These are phyloP conservation scores for Nestor notabilis DNA, from an alignment of 2,113 vertebrate genomes.

Conservation along the genomic window DNA sequence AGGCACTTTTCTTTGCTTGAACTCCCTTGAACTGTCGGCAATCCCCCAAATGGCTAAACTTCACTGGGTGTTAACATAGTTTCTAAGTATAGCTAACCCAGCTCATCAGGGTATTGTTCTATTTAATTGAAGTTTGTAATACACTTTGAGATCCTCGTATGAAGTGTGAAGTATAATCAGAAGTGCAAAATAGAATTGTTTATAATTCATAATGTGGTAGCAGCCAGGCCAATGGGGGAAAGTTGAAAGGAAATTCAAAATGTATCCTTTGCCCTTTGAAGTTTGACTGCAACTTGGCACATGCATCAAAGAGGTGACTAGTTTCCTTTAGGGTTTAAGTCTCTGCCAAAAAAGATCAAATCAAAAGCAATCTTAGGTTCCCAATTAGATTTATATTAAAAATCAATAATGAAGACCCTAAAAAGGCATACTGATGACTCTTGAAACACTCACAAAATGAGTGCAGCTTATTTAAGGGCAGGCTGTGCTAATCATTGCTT, in stretches of 20 bases:
- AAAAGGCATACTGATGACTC: conserved; percentile 7
- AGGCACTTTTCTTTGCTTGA: neutral
- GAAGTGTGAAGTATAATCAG: conserved; percentile 19
- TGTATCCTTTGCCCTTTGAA: conserved; percentile 67
- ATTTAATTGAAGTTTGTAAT: conserved; percentile 54
- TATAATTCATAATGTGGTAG: conserved; percentile 62
- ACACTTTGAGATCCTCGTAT: neutral
- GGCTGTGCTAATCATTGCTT: conserved; percentile 30
- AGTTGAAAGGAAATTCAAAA: conserved; percentile 65
- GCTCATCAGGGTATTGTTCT: conserved; percentile 22
- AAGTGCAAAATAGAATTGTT: conserved; percentile 46
- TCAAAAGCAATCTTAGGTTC: conserved; percentile 41
- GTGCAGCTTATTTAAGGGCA: conserved; percentile 6
- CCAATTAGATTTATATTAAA: conserved; percentile 52
- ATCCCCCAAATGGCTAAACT: neutral
- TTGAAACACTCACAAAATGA: neutral
- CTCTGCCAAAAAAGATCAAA: conserved; percentile 29
- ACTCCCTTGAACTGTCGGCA: neutral
- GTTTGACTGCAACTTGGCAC: conserved; percentile 59
- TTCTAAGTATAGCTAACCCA: neutral
- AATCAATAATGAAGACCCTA: conserved; percentile 52
- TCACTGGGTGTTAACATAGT: neutral
- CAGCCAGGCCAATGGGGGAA: conserved; percentile 57
- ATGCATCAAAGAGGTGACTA: conserved; percentile 54
- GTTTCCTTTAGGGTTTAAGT: conserved; percentile 59